Evolutionary conservation across 2,797 vertebrate genomes (phyloP), one percentile per base, ranked within the genome.

Genomic region (Urophycis tenuis): DNA sequence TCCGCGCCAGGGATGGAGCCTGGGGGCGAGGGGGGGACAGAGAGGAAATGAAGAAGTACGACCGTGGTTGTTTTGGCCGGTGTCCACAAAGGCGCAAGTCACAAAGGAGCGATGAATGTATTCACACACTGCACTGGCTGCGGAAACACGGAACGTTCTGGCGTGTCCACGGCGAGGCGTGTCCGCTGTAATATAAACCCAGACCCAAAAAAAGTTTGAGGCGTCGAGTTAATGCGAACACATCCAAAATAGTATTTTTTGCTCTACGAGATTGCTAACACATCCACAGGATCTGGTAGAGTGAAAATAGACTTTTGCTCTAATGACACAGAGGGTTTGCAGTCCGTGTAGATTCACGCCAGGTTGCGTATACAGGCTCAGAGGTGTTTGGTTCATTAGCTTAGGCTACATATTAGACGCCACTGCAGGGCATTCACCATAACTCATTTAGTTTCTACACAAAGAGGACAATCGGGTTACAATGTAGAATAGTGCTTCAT

Each of bases 21-120:
- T 85, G 77, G 75, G 78, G 82, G 60, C 84, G 77, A 22, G 77
- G 75, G 78, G 82, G 60, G 83, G 77, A 22, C 19, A 35, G 71
- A 83, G 85, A 85, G 87, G 87, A 90, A 89, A 89, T 90, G 78
- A 91, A 88, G 84, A 90, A 81, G 84, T 80, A 87, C 35, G 80
- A 87, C 73, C 80, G 70, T 80, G 78, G 84, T 78, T 82, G 85
- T 85, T 83, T 87, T 82, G 76, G 77, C 73, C 83, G 86, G 88
- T 90, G 86, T 90, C 89, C 87, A 88, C 86, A 30, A 74, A 53
- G 25, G 25, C 84, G 73, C 73, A 84, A 80, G 85, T 81, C 81
- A 80, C 87, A 76, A 72, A 83, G 75, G 83, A 83, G 77, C 77
- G 82, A 88, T 82, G 77, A 85, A 87, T 86, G 76, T 74, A 74